A percentile compares a stretch with the other conserved stretches of the same genome.
These are phyloP conservation scores for Drosophila macrospina DNA, from an alignment of 2,888 invertebrate genomes.

Conservation along the genomic window DNA sequence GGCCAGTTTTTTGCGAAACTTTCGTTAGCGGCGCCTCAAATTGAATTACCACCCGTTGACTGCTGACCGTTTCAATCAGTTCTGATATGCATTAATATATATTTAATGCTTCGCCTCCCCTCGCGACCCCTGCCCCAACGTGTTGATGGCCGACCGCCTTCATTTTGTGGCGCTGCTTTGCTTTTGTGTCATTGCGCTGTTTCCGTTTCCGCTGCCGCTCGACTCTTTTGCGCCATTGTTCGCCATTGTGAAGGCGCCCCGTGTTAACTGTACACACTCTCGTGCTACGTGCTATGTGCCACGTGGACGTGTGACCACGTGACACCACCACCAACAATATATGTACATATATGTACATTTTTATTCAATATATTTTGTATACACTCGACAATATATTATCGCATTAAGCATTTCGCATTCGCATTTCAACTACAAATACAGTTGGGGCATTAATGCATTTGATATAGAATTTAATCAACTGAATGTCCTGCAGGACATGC, in stretches of 20 bases:
- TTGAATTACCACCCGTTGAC: slow-evolving; percentile 48
- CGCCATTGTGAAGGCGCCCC: slow-evolving; percentile 22
- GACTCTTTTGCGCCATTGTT: slow-evolving; percentile 21
- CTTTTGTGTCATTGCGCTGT: slow-evolving; percentile 38
- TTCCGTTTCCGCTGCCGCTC: slow-evolving; percentile 44
- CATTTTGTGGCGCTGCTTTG: slow-evolving; percentile 44
- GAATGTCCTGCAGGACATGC: slow-evolving; percentile 18
- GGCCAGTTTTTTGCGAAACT: slow-evolving; percentile 29
- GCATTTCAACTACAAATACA: slow-evolving; percentile 25
- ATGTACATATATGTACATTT: too few relatives aligned
- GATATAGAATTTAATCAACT: slow-evolving; percentile 52
- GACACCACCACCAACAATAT: slow-evolving; percentile 1
- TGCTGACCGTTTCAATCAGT: slow-evolving; percentile 40
- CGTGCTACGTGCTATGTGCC: background rate
- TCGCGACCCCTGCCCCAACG: background rate
- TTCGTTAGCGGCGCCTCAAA: slow-evolving; percentile 35
- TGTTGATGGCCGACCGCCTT: slow-evolving; percentile 8
- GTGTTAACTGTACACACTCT: slow-evolving; percentile 22
- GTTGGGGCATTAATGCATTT: slow-evolving; percentile 27
- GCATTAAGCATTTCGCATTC: slow-evolving; percentile 46
- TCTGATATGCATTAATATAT: slow-evolving; percentile 51
- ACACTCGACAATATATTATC: slow-evolving; percentile 32
- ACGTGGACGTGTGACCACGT: too few relatives aligned
- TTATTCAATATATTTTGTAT: slow-evolving; percentile 27
- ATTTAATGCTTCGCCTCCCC: slow-evolving; percentile 38